Percentiles rank a stretch among this genome's conserved stretches.
phyloP scores from a whole-genome alignment of 1,140 invertebrate species.

The Lordiphosa stackelbergi region DNA sequence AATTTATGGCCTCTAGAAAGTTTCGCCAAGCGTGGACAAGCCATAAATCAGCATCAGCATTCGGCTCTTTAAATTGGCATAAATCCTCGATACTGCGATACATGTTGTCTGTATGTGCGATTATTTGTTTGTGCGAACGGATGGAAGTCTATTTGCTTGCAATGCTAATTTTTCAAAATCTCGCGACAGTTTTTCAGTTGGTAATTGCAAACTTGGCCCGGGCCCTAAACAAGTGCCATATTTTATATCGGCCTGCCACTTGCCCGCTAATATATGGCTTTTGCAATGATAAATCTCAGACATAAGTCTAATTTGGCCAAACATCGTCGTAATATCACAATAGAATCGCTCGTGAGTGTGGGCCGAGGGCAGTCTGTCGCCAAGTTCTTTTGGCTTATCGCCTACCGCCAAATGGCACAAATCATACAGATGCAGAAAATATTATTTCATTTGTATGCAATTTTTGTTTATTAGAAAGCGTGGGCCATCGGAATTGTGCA shows the following conservation, averaged over 20 bases:
- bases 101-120: conserved; percentile 17
- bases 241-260: conserved; percentile 67
- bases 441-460: conserved; percentile 46
- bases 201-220: conserved; percentile 57
- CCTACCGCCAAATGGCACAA: conserved; percentile 46
- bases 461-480: conserved; percentile 39
- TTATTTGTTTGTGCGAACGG: conserved; percentile 1
- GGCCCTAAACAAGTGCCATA: conserved; percentile 58
- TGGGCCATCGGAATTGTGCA: conserved; percentile 32
- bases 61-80: conserved; percentile 63
- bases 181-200: conserved; percentile 64
- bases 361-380: conserved; percentile 28
- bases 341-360: conserved; percentile 13
- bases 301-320: conserved; percentile 52
- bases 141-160: conserved; percentile 18
- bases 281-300: conserved; percentile 60
- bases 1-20: conserved; percentile 45
- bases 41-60: conserved; percentile 63
- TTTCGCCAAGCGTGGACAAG: conserved; percentile 23
- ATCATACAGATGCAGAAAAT: conserved; percentile 45
- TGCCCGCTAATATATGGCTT: conserved; percentile 52
- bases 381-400: conserved; percentile 24
- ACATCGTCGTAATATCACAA: conserved; percentile 1
- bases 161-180: conserved; percentile 70
- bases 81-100: conserved; percentile 45